A percentile compares a stretch with the other conserved stretches of the same genome.
phyloP scores from a whole-genome alignment of 2,797 vertebrate species.

The Adrianichthys oophorus region DNA sequence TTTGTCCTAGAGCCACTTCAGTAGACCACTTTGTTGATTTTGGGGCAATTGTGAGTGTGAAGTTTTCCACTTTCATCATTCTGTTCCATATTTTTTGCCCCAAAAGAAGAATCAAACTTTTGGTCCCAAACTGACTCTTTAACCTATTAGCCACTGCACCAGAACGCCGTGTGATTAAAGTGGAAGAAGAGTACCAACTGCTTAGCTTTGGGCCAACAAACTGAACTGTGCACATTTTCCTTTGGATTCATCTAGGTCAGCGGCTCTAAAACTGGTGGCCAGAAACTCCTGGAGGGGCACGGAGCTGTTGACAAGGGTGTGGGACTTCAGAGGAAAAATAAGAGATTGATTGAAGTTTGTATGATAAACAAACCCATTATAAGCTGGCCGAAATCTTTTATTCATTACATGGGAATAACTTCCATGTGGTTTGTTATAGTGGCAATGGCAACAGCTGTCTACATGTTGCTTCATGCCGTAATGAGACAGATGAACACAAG shows the following conservation, averaged over 20 bases:
- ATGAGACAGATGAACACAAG: conserved; percentile 4
- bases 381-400: conserved; percentile 16
- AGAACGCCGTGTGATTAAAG: background rate
- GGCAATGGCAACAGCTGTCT: conserved; percentile 7
- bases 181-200: background rate
- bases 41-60: background rate
- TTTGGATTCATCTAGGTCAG: conserved; percentile 6
- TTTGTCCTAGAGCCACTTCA: background rate
- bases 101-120: background rate
- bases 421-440: background rate
- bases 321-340: background rate
- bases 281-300: background rate
- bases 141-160: background rate
- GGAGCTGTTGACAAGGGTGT: background rate
- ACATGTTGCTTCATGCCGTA: conserved; percentile 4
- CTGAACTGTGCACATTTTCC: background rate
- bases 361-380: conserved; percentile 3
- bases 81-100: conserved; percentile 3
- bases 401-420: conserved; percentile 8
- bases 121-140: background rate
- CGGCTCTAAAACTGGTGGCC: background rate
- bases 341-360: background rate
- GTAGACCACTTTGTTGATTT: conserved; percentile 1
- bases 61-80: background rate
- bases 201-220: conserved; percentile 1